phyloP scores from a whole-genome alignment of 2,113 vertebrate species.

The Petroica traversi region DNA sequence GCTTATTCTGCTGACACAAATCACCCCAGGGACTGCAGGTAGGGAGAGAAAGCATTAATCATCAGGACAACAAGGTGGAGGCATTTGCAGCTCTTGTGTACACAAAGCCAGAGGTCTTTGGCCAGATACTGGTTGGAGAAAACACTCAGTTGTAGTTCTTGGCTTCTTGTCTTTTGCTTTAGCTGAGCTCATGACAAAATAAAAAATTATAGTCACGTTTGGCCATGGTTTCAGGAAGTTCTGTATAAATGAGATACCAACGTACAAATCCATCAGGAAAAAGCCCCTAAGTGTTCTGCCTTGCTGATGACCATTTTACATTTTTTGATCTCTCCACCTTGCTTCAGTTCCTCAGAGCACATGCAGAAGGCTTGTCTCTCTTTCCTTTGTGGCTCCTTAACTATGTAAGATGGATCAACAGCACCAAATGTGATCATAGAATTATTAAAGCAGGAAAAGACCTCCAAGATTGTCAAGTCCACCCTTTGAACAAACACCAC shows the following conservation, averaged over 20 bases:
- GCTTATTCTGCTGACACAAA: not conserved
- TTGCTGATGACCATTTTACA: not conserved
- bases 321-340: not conserved
- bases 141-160: not conserved
- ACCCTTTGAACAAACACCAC: not conserved
- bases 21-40: not conserved
- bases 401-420: not conserved
- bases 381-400: not conserved
- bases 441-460: not conserved
- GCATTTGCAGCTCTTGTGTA: not conserved
- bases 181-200: not conserved
- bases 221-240: not conserved
- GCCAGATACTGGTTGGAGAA: not conserved
- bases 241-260: not conserved
- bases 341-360: not conserved
- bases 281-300: not conserved
- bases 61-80: not conserved
- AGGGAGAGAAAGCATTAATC: not conserved
- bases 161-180: not conserved
- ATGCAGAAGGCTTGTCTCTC: not conserved
- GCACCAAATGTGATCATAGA: fast-evolving
- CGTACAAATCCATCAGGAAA: not conserved
- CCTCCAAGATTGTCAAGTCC: too few species aligned
- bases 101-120: not conserved
- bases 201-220: not conserved